These are phyloP conservation scores for Cyrtodaria siliqua DNA, from an alignment of 2,888 invertebrate genomes.

Conservation along the genomic window DNA sequence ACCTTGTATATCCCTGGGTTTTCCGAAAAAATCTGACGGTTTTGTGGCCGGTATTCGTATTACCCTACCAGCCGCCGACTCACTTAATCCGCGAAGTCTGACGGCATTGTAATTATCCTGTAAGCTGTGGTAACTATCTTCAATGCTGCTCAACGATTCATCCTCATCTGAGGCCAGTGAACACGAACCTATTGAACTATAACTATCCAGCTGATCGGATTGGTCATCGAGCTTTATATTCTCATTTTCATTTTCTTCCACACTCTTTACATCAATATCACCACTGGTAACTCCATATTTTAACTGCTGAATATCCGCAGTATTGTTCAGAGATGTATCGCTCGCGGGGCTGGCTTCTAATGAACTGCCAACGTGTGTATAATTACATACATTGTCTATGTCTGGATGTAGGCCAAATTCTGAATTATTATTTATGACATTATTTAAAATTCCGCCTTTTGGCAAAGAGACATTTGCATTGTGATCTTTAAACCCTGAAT, in stretches of 20 bases:
- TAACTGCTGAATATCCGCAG: slow-evolving; percentile 9
- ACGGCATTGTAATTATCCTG: slow-evolving; percentile 34
- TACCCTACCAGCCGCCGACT: slow-evolving; percentile 48
- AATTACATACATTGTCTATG: slow-evolving; percentile 22
- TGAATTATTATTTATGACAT: slow-evolving; percentile 17
- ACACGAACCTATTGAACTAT: slow-evolving; percentile 47
- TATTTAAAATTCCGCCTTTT: slow-evolving; percentile 54
- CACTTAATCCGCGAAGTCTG: slow-evolving; percentile 40
- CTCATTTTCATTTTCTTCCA: slow-evolving; percentile 36
- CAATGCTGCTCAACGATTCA: slow-evolving; percentile 52
- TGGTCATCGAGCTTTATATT: slow-evolving; percentile 5
- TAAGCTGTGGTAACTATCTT: slow-evolving; percentile 50
- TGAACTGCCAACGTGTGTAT: slow-evolving; percentile 31
- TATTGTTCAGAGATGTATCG: slow-evolving; percentile 3
- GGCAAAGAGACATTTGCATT: slow-evolving; percentile 54
- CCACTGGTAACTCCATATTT: slow-evolving; percentile 13
- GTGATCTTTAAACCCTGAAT: slow-evolving; percentile 29
- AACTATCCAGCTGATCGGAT: neutral
- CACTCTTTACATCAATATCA: slow-evolving; percentile 36
- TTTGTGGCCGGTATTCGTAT: slow-evolving; percentile 54
- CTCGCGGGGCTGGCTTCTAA: slow-evolving; percentile 10
- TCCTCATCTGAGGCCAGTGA: slow-evolving; percentile 45
- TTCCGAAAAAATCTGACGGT: slow-evolving; percentile 57
- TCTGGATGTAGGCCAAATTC: slow-evolving; percentile 47
- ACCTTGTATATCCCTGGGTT: slow-evolving; percentile 36